Evolutionary conservation across 2,113 vertebrate species (phyloP).

Genomic region (Sialia sialis): DNA sequence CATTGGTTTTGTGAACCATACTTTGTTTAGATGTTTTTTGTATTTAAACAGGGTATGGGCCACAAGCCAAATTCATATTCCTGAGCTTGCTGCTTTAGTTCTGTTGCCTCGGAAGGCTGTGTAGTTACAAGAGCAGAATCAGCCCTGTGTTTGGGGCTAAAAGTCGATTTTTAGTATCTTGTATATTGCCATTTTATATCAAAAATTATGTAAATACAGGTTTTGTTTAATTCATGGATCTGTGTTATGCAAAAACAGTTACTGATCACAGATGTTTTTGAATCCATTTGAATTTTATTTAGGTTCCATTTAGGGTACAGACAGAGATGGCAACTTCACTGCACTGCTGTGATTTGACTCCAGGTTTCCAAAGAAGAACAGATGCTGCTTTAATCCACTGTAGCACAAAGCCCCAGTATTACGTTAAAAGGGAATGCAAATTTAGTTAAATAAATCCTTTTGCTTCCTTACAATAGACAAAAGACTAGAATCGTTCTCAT

Average conservation of each 20-base stretch:
- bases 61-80: neutral
- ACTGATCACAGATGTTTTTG: neutral
- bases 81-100: neutral
- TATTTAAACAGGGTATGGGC: neutral
- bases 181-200: neutral
- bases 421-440: constrained; percentile 38
- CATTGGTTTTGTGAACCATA: neutral
- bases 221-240: neutral
- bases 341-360: constrained; percentile 42
- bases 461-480: constrained; percentile 29
- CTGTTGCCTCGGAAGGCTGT: neutral
- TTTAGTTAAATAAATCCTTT: constrained; percentile 57
- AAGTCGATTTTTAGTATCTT: neutral
- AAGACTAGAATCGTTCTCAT: neutral
- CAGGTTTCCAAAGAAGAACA: constrained; percentile 56
- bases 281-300: neutral
- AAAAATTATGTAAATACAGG: neutral
- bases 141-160: neutral
- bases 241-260: neutral
- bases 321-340: constrained; percentile 9
- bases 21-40: neutral
- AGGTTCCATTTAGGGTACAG: neutral
- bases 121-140: neutral
- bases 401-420: constrained; percentile 62
- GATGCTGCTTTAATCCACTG: constrained; percentile 63